Base-by-base conservation (phyloP, 2,113 vertebrate species). In the Malurus elegans region DNA sequence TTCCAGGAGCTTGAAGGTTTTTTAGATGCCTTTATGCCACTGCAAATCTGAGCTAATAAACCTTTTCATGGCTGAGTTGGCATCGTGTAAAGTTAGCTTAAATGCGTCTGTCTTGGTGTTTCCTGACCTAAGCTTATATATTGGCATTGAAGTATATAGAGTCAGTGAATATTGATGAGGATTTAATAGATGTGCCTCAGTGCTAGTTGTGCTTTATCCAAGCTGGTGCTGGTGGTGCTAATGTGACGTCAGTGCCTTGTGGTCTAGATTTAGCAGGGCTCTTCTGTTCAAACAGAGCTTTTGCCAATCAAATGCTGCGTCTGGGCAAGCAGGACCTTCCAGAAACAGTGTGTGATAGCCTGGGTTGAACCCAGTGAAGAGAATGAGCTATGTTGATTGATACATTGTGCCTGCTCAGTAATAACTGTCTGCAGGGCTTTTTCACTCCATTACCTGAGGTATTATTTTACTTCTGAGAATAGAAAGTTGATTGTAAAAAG, bases 351-450 rank as follows among this genome's bases (percentile, higher is more conserved):
- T 14, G 32, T 0, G 2, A n/a, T 32, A 56, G 34, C 45, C 40
- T 71, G 38, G 17, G 19, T 4, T 70, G 64, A 79, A 36, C 47
- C 6, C n/a, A 26, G 38, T 20, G 44, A 74, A n/a, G 14, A 19
- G 44, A 51, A 29, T 1, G 1, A 57, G 44, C 38, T 42, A 5
- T 58, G 9, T 12, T 3, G 0, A 17, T 60, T 20, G 44, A 14
- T 58, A 10, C 23, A 19, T 50, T 72, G 19, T 66, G 29, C 8
- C 1, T 60, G 29, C 29, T 86, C 26, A 9, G 23, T 51, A n/a
- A 10, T 23, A n/a, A 36, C 16, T 50, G 44, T 36, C 23, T 61
- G 44, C 8, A 4, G 48, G n/a, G 57, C 6, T 14, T 25, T 31
- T 60, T 48, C 44, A 10, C 42, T 70, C 18, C 4, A 1, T 61